phyloP scores from a whole-genome alignment of 2,888 invertebrate genomes.

The Eupithecia subumbrata region DNA sequence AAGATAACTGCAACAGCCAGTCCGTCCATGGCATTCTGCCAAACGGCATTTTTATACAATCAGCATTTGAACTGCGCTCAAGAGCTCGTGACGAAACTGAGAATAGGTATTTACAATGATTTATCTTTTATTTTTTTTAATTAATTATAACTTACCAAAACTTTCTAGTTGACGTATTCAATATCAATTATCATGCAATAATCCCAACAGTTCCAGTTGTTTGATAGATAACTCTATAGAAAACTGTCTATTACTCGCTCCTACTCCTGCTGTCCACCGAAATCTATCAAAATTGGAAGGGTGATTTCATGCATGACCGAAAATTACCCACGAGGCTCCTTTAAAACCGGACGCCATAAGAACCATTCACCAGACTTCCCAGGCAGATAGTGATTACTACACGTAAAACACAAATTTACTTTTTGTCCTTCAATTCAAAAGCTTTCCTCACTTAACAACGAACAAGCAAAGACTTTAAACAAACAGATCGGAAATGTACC shows the following conservation, averaged over 20 bases:
- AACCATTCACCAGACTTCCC: no score
- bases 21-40: conserved; percentile 23
- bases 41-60: conserved; percentile 40
- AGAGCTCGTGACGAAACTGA: conserved; percentile 38
- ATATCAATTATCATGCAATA: no score
- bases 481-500: conserved; percentile 25
- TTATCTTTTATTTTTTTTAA: background rate
- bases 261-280: background rate
- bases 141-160: no score
- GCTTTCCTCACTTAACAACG: no score
- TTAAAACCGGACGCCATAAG: no score
- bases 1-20: conserved; percentile 32
- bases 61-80: conserved; percentile 30
- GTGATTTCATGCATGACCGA: background rate
- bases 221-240: no score
- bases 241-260: background rate
- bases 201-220: no score
- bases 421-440: background rate
- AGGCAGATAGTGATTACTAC: no score
- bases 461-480: no score
- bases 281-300: background rate
- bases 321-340: no score
- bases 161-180: no score
- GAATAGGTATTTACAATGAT: conserved; percentile 22
- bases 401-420: no score